These are phyloP conservation scores for Desmodus rotundus DNA, from an alignment of 2,113 vertebrate genomes.

Conservation along the genomic window DNA sequence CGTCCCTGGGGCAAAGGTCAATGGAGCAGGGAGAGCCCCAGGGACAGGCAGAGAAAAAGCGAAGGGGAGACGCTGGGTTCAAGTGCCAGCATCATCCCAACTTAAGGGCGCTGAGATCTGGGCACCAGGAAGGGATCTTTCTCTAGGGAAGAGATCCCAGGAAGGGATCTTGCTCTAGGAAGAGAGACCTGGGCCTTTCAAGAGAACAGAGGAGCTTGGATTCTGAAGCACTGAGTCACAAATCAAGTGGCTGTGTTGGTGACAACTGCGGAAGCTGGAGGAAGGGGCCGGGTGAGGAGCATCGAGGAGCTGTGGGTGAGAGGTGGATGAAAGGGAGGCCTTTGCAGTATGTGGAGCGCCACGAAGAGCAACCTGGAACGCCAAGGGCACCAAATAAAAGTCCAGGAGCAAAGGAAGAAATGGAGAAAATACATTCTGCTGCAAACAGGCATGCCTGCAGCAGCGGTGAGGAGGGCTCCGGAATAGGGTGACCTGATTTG, in stretches of 20 bases:
- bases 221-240: not conserved
- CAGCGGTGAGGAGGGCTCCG: not conserved
- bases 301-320: not conserved
- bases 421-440: not conserved
- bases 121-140: not conserved
- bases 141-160: rapidly evolving
- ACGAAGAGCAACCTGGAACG: not conserved
- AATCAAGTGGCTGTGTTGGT: conserved; percentile 5
- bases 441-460: conserved; percentile 18
- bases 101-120: not conserved
- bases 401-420: not conserved
- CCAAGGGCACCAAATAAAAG: not conserved
- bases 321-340: not conserved
- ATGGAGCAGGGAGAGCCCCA: not conserved
- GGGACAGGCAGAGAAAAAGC: not conserved
- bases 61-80: not conserved
- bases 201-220: not conserved
- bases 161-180: not conserved
- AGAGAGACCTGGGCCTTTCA: not conserved
- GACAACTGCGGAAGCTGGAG: not conserved
- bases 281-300: not conserved
- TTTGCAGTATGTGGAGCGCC: not conserved
- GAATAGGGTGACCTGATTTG: conserved; percentile 48
- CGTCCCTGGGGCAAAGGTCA: not conserved
- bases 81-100: not conserved